Base-by-base conservation (phyloP, 2,113 vertebrate genomes). In the Hippolais icterina region DNA sequence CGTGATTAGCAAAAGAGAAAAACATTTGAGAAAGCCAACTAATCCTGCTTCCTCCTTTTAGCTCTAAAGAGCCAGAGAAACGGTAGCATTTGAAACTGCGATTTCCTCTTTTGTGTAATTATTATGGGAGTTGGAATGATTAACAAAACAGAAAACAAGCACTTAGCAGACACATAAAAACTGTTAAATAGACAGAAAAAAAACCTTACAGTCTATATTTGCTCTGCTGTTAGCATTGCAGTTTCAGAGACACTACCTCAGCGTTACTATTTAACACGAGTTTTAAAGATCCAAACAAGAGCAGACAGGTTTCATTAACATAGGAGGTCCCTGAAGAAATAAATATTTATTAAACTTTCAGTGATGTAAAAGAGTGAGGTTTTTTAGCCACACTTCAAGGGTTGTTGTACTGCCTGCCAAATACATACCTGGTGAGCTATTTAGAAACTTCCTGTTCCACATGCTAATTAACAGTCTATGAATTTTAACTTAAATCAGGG, bases 381-480 rank as follows among this genome's bases (percentile, higher is more conserved):
- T 54, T 90, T 65, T 65, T 49, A 96, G 90, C 64, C 85, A 93
- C 81, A 85, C 84, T 97, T 97, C 72, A 87, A 87, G 79, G n/a
- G 60, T 94, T 95, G 93, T 71, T 89, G 50, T 50, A 63, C 24
- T 54, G 97, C 91, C 82, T 93, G 97, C 97, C 80, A 81, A 96
- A 64, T 54, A 87, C 89, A 94, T 96, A 74, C 87, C 96, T 94
- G 87, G 92, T 90, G 88, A 98, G 93, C 95, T 96, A 89, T 97
- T 97, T 95, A 97, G 97, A 97, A 96, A 93, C 97, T 94, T 97
- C 98, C 96, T 97, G 96, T 93, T 94, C 87, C 93, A 94, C 90
- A 86, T 71, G 92, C 85, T 98, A 97, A 98, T 97, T 97, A 97
- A 96, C 95, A 96, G 97, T 90, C 96, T 96, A 93, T 96, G 96